These are phyloP conservation scores for Varecia variegata DNA, from an alignment of 2,797 vertebrate species.

Conservation along the genomic window DNA sequence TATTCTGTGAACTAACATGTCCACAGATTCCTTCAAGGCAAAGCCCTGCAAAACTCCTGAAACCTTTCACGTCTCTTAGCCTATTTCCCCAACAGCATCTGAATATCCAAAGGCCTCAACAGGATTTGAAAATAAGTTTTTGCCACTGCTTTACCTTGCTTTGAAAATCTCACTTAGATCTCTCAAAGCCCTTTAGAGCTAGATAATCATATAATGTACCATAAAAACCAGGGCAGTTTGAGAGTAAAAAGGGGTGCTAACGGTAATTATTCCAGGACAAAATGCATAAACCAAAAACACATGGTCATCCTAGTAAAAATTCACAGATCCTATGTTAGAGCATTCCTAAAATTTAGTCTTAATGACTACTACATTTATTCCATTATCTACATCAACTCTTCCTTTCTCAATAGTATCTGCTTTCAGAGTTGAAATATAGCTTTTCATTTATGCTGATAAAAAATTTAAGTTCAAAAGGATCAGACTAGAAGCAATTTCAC, in stretches of 20 bases:
- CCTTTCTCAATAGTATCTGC: neutral
- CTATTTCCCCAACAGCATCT: neutral
- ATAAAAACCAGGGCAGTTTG: neutral
- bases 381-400: slow-evolving; percentile 3
- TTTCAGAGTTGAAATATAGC: neutral
- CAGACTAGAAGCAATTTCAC: neutral
- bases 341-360: slow-evolving; percentile 5
- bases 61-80: too few relatives aligned
- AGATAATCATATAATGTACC: neutral
- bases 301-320: slow-evolving; percentile 2
- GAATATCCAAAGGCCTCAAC: slow-evolving; percentile 21
- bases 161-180: slow-evolving; percentile 20
- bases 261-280: neutral
- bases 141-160: slow-evolving; percentile 5
- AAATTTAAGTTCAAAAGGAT: slow-evolving; percentile 31
- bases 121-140: neutral
- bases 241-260: neutral
- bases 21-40: too few relatives aligned
- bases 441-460: slow-evolving; percentile 35
- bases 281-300: neutral
- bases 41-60: too few relatives aligned
- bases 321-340: neutral
- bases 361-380: neutral
- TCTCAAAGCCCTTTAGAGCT: neutral
- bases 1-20: too few relatives aligned